Conservation (phyloP, 1,140 invertebrate genomes). For the Pseudobourletiella spinata region DNA sequence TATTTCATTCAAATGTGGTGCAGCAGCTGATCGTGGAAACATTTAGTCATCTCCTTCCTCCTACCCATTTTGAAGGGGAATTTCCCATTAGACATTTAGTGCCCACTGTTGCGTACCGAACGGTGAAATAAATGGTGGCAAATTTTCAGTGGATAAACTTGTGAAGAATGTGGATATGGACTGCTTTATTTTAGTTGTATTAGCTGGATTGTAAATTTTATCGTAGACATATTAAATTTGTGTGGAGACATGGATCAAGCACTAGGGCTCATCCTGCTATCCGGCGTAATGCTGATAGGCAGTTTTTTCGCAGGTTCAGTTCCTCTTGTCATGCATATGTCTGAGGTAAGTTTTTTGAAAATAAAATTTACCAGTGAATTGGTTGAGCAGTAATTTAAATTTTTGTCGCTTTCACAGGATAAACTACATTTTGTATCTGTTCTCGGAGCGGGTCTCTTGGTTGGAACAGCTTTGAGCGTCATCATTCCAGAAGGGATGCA, state of each 20-base stretch:
- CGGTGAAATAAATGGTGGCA: too few relatives aligned
- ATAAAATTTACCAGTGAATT: constrained; percentile 1
- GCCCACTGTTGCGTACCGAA: too few relatives aligned
- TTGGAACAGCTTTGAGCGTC: constrained; percentile 92
- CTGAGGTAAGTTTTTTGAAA: constrained; percentile 63
- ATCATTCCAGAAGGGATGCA: constrained; percentile 98
- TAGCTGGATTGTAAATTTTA: too few relatives aligned
- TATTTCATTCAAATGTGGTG: too few relatives aligned
- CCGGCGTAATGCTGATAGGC: constrained; percentile 85
- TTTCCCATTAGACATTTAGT: too few relatives aligned
- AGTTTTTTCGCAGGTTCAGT: constrained; percentile 85
- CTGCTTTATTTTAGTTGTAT: too few relatives aligned
- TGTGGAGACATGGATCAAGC: constrained; percentile 72
- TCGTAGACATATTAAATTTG: too few relatives aligned
- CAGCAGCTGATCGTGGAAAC: too few relatives aligned
- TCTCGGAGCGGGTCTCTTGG: constrained; percentile 91
- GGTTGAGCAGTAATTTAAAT: neutral
- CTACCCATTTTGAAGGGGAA: too few relatives aligned
- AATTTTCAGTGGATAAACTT: too few relatives aligned
- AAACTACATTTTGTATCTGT: constrained; percentile 89
- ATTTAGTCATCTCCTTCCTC: too few relatives aligned
- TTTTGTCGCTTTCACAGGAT: constrained; percentile 57
- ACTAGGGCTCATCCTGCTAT: constrained; percentile 65
- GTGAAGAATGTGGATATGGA: too few relatives aligned
- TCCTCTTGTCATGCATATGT: constrained; percentile 83